Conservation (phyloP, 2,797 vertebrate genomes). For the Molothrus aeneus region DNA sequence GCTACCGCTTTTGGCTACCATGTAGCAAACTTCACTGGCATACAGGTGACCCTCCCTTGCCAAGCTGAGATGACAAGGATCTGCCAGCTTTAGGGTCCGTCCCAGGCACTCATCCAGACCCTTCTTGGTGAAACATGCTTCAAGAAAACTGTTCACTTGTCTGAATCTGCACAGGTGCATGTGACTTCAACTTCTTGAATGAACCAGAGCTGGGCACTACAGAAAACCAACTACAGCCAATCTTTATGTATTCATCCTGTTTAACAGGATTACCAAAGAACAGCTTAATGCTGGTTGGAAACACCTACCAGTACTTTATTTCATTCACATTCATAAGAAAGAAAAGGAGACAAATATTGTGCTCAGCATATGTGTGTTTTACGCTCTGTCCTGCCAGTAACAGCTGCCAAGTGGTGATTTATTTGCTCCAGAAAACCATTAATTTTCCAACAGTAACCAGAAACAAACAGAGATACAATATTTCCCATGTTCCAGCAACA, state of each 20-base stretch:
- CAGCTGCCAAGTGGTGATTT: conserved; percentile 56
- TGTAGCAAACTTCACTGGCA: neutral
- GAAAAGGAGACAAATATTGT: conserved; percentile 29
- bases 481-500: neutral
- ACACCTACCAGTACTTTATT: neutral
- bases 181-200: neutral
- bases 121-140: neutral
- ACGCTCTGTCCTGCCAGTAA: conserved; percentile 54
- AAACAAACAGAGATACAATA: conserved; percentile 32
- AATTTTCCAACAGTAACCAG: conserved; percentile 44
- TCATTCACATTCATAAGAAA: conserved; percentile 18
- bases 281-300: neutral
- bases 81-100: neutral
- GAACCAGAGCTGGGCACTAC: neutral
- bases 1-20: neutral
- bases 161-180: neutral
- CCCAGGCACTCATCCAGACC: neutral
- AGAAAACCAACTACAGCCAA: neutral
- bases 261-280: neutral
- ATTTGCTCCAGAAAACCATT: conserved; percentile 54
- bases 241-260: neutral
- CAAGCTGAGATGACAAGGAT: neutral
- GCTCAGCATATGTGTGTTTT: conserved; percentile 34
- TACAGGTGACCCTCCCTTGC: rapidly evolving
- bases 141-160: neutral